A percentile compares a stretch with the other conserved stretches of the same genome.
phyloP scores from a whole-genome alignment of 1,140 invertebrate genomes.

The Zaprionus capensis region DNA sequence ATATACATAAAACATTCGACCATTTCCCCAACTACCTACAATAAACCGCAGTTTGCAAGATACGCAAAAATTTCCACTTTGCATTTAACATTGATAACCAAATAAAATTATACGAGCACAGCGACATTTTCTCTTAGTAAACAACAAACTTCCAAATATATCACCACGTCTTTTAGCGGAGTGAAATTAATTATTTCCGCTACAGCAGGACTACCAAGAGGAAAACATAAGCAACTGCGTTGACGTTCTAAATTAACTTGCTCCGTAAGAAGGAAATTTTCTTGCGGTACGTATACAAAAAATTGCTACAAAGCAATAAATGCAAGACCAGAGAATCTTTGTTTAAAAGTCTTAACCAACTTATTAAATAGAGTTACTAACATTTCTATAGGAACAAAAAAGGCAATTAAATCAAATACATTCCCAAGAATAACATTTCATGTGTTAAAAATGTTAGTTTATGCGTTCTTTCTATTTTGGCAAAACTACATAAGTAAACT shows the following conservation, averaged over 20 bases:
- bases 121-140: conserved; percentile 23
- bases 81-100: conserved; percentile 44
- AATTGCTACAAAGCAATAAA: conserved; percentile 31
- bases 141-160: conserved; percentile 8
- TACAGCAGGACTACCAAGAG: background rate
- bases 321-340: background rate
- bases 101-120: conserved; percentile 35
- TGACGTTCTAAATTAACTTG: conserved; percentile 22
- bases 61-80: conserved; percentile 50
- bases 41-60: conserved; percentile 48
- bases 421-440: background rate
- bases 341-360: background rate
- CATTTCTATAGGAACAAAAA: no score
- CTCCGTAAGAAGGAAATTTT: background rate
- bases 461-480: background rate
- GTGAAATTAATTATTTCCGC: conserved; percentile 44
- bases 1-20: conserved; percentile 1
- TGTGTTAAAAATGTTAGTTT: background rate
- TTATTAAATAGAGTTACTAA: background rate
- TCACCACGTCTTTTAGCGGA: background rate
- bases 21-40: background rate
- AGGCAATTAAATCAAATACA: background rate
- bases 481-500: background rate
- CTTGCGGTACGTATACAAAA: background rate
- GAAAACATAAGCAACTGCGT: background rate